Conservation (phyloP, 2,113 vertebrate genomes). For the Alethe castanea region DNA sequence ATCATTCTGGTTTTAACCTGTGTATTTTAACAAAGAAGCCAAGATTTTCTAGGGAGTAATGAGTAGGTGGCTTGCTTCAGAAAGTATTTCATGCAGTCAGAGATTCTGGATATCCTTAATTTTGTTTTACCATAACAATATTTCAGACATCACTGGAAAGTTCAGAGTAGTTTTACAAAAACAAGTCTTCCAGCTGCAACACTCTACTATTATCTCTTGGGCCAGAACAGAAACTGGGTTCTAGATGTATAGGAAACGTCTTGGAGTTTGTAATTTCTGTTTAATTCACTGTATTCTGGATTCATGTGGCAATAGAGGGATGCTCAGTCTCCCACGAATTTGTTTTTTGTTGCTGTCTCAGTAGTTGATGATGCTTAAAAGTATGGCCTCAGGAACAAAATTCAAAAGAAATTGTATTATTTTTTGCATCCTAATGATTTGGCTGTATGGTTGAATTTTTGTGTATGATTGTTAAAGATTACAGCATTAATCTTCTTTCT, state of each 20-base stretch:
- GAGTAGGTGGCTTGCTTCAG: not conserved
- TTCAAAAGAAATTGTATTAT: not conserved
- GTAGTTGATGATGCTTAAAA: not conserved
- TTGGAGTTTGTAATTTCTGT: not conserved
- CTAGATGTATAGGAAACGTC: not conserved
- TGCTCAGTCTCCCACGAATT: not conserved
- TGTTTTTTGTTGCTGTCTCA: not conserved
- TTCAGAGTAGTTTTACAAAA: not conserved
- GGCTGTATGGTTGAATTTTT: not conserved
- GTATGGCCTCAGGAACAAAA: not conserved
- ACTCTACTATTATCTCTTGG: not conserved
- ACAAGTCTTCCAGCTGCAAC: not conserved
- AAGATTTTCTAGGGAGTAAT: not conserved
- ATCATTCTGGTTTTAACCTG: not conserved
- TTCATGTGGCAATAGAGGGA: not conserved
- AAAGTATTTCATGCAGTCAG: not conserved
- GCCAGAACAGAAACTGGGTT: not conserved
- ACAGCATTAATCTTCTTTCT: not conserved
- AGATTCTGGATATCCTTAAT: not conserved
- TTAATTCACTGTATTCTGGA: not conserved
- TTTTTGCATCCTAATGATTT: not conserved
- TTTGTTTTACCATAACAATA: not conserved
- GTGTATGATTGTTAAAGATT: not conserved
- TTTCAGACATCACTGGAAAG: not conserved
- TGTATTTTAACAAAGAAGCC: not conserved